Conservation (phyloP, 2,797 vertebrate genomes). For the Schizopygopsis malacanthus region DNA sequence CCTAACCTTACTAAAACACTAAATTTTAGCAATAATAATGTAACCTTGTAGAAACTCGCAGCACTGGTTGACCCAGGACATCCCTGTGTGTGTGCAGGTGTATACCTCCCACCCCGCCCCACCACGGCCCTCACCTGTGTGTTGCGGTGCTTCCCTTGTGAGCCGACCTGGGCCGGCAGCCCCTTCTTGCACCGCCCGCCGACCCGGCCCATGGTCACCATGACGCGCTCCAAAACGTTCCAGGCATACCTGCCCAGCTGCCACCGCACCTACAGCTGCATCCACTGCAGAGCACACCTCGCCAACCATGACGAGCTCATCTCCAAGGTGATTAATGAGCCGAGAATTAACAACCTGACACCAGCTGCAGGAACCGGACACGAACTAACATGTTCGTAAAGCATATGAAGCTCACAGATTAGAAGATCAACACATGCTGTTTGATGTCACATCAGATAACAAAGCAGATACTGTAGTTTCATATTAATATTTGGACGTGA, state of each 20-base stretch:
- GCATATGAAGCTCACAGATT: not conserved
- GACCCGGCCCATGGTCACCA: constrained; percentile 90
- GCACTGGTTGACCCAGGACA: not conserved
- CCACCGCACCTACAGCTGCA: constrained; percentile 98
- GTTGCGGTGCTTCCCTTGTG: constrained; percentile 98
- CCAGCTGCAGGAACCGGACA: not conserved
- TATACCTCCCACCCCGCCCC: constrained; percentile 88
- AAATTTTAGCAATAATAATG: not conserved
- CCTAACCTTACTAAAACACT: not conserved
- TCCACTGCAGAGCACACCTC: constrained; percentile 96
- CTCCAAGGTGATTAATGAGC: constrained; percentile 87
- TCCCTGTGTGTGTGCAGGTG: constrained; percentile 71
- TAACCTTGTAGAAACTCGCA: not conserved
- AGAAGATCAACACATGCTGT: constrained; percentile 16
- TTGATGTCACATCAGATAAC: constrained; percentile 22
- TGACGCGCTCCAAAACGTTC: constrained; percentile 97
- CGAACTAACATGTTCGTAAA: constrained; percentile 16
- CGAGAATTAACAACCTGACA: not conserved
- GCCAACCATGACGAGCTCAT: constrained; percentile 99
- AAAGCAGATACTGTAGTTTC: not conserved
- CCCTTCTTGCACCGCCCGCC: constrained; percentile 93
- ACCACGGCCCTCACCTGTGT: constrained; percentile 99
- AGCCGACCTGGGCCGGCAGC: constrained; percentile 97
- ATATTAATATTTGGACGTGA: constrained; percentile 14
- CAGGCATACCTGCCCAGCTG: constrained; percentile 97